Evolutionary conservation across 2,888 invertebrate genomes (phyloP).

Genomic region (Ophion slaviceki): DNA sequence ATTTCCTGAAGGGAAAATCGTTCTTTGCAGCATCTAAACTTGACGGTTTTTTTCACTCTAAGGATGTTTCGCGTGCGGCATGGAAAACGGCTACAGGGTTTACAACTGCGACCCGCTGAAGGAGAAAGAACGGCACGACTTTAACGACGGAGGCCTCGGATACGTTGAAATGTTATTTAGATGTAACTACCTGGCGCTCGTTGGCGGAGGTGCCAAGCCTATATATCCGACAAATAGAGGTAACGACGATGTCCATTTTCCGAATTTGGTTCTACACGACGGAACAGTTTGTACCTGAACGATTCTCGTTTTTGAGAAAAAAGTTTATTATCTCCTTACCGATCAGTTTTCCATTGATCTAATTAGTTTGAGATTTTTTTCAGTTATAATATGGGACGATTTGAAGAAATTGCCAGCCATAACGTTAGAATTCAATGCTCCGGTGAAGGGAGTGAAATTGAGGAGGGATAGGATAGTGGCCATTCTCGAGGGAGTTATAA

Average conservation of each 20-base stretch:
- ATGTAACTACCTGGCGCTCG: constrained; percentile 98
- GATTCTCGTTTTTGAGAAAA: constrained; percentile 1
- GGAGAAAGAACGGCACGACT: constrained; percentile 98
- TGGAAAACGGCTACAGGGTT: constrained; percentile 97
- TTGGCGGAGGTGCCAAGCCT: constrained; percentile 96
- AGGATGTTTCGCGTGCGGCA: constrained; percentile 99
- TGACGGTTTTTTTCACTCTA: constrained; percentile 62
- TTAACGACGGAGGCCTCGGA: constrained; percentile 95
- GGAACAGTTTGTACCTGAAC: constrained; percentile 2
- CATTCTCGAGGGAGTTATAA: constrained; percentile 96
- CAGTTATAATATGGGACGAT: constrained; percentile 99
- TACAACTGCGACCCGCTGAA: constrained; percentile 99
- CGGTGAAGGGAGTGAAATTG: constrained; percentile 96
- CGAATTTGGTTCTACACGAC: not conserved
- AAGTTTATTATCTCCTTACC: not conserved
- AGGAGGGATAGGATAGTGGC: constrained; percentile 98
- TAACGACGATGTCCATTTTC: constrained; percentile 72
- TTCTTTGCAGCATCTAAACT: not conserved
- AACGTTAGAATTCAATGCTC: constrained; percentile 96
- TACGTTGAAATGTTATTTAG: constrained; percentile 99
- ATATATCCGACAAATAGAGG: constrained; percentile 96
- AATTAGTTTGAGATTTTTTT: constrained; percentile 62
- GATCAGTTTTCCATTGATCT: not conserved
- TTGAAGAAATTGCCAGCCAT: constrained; percentile 97
- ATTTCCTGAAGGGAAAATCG: not conserved